These are phyloP conservation scores for Illadopsis cleaveri DNA, from an alignment of 2,113 vertebrate genomes.

Conservation along the genomic window DNA sequence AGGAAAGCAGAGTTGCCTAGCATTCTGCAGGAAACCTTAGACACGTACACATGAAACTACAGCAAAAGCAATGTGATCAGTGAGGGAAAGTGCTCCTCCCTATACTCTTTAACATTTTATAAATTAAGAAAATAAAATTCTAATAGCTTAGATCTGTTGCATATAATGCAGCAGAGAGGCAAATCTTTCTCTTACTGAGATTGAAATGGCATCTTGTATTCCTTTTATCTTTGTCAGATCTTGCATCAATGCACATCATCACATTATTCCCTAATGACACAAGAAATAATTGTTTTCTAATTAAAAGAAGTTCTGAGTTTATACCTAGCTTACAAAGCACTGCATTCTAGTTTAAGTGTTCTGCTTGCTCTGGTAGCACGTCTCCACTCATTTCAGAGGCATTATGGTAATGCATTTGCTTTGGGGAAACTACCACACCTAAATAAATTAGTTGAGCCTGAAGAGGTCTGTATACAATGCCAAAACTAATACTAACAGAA, in stretches of 20 bases:
- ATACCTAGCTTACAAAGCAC: background rate
- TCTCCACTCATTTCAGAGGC: background rate
- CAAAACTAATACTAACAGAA: background rate
- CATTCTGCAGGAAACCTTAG: background rate
- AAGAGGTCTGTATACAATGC: background rate
- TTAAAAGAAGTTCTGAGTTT: background rate
- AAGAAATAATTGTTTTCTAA: background rate
- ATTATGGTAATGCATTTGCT: background rate
- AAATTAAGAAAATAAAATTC: background rate
- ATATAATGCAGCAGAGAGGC: background rate
- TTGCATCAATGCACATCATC: background rate
- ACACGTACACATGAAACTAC: background rate
- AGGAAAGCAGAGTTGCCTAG: background rate
- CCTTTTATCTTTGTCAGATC: background rate
- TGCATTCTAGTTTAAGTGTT: background rate
- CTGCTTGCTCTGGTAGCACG: background rate
- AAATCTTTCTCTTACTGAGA: background rate
- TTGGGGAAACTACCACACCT: background rate
- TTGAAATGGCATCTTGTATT: background rate
- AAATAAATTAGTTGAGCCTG: background rate
- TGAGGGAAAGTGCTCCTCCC: background rate
- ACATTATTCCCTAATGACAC: background rate
- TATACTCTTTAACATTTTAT: background rate
- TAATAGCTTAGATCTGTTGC: background rate
- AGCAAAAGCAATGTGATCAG: background rate